These are phyloP conservation scores for Myotis myotis DNA, from an alignment of 2,797 vertebrate genomes.

Conservation along the genomic window DNA sequence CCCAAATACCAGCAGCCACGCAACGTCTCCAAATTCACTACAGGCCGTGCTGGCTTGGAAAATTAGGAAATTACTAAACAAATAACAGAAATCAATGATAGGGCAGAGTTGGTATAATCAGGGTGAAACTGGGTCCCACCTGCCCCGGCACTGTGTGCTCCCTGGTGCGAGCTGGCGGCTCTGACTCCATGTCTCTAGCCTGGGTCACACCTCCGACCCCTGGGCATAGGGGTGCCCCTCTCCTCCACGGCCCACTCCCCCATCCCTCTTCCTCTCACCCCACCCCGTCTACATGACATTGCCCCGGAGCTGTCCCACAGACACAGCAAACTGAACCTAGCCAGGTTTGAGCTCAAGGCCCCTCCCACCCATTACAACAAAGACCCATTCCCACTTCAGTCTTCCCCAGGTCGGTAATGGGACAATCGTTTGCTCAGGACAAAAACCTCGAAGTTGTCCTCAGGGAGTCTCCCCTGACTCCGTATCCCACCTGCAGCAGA, in stretches of 20 bases:
- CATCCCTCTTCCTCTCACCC: too few species aligned
- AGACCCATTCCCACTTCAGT: background rate
- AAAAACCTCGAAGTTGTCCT: background rate
- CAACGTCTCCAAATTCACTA: background rate
- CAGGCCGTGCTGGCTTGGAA: background rate
- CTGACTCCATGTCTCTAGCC: background rate
- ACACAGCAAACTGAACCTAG: background rate
- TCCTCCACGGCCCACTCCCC: fast-evolving
- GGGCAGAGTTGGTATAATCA: background rate
- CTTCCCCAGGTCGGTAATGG: background rate
- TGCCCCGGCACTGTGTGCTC: fast-evolving
- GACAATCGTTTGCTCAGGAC: background rate
- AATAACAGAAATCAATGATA: background rate
- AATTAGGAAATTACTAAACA: background rate
- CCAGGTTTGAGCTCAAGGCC: background rate
- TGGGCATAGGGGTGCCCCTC: background rate
- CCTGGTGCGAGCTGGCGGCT: fast-evolving
- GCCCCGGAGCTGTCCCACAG: background rate
- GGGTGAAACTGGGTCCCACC: background rate
- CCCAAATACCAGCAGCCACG: background rate
- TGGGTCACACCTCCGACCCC: background rate
- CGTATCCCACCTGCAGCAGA: background rate
- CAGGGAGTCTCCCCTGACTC: background rate
- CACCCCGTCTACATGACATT: background rate
- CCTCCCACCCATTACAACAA: background rate